These are phyloP conservation scores for Rotaria sp. DNA, from an alignment of 2,888 invertebrate species.

Conservation along the genomic window DNA sequence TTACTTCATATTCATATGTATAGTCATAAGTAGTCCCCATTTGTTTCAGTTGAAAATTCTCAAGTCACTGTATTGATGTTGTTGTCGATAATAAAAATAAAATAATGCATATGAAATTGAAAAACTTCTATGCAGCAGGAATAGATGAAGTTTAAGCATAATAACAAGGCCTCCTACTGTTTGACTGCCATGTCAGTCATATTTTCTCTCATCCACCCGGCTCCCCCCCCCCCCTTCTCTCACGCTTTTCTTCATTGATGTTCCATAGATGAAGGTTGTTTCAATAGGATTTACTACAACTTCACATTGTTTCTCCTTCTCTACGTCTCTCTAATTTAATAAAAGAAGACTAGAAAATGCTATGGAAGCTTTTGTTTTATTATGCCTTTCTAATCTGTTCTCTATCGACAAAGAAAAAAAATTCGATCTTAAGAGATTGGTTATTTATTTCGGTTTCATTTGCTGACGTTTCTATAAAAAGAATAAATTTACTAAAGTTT, in stretches of 20 bases:
- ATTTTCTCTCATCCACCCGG: not conserved
- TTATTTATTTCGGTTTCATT: not conserved
- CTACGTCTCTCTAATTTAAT: not conserved
- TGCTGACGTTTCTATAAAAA: no score
- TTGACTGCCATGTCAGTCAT: not conserved
- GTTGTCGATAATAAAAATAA: not conserved
- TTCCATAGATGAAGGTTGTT: not conserved
- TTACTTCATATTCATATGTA: constrained; percentile 6
- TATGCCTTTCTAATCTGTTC: no score
- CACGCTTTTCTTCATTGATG: not conserved
- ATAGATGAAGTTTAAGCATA: not conserved
- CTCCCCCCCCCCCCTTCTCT: not conserved
- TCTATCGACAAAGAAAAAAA: not conserved
- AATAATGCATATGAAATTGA: not conserved
- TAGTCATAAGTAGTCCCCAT: constrained; percentile 7
- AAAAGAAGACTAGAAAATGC: not conserved
- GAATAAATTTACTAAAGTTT: no score
- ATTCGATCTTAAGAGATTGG: not conserved
- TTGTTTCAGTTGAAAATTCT: not conserved
- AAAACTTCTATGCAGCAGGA: not conserved
- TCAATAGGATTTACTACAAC: not conserved
- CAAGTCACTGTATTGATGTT: not conserved
- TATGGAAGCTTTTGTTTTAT: not conserved
- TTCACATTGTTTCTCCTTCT: not conserved
- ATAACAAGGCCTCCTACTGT: not conserved